phyloP scores from a whole-genome alignment of 2,888 invertebrate species.

The Balanococcus diminutus region DNA sequence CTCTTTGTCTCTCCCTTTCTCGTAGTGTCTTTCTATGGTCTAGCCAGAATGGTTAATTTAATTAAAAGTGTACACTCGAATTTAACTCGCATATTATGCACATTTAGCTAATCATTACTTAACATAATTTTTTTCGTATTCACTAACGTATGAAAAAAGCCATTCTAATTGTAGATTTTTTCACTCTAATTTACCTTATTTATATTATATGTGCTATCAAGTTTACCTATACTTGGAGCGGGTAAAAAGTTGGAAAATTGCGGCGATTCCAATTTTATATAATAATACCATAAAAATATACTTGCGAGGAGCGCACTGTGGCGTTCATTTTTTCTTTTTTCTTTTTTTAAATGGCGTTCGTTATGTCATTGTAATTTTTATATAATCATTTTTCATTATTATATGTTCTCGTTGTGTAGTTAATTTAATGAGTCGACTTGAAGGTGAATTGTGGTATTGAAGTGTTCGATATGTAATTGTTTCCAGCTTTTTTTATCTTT shows the following conservation, averaged over 20 bases:
- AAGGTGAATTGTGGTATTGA: constrained; percentile 20
- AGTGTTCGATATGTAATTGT: constrained; percentile 5
- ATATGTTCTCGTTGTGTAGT: constrained; percentile 25
- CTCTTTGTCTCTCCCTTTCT: background rate
- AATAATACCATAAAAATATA: constrained; percentile 24
- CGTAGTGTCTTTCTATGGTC: background rate
- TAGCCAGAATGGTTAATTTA: background rate
- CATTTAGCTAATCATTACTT: constrained; percentile 19
- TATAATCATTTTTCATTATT: constrained; percentile 29
- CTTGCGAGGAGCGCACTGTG: background rate
- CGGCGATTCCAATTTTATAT: background rate
- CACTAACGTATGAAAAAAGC: background rate
- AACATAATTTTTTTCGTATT: constrained; percentile 4
- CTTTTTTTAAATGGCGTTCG: background rate
- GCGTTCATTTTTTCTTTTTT: background rate
- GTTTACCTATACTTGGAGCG: background rate
- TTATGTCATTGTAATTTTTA: constrained; percentile 42
- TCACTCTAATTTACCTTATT: background rate
- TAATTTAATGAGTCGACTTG: background rate
- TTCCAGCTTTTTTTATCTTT: background rate
- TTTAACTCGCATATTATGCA: constrained; percentile 18
- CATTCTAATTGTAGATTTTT: background rate
- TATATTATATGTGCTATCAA: background rate
- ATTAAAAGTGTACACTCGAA: constrained; percentile 14
- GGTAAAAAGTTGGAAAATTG: constrained; percentile 19